phyloP scores from a whole-genome alignment of 2,888 invertebrate genomes.

The Acronicta leporina region DNA sequence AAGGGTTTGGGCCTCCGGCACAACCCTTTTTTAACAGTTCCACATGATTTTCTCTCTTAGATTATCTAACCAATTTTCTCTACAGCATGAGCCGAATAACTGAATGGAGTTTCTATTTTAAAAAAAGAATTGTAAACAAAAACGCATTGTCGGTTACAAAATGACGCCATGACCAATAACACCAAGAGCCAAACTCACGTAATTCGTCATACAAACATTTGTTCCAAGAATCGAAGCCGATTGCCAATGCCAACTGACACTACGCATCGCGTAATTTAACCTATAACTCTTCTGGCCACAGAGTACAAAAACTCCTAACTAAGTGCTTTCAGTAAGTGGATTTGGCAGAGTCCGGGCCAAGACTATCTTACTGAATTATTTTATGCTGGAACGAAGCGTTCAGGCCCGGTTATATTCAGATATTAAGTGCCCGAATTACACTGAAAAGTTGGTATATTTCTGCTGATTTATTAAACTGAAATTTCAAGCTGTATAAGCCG shows the following conservation, averaged over 20 bases:
- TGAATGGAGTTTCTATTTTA: too few relatives aligned
- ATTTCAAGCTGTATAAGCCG: not conserved
- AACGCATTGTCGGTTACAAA: too few relatives aligned
- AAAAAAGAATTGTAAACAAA: too few relatives aligned
- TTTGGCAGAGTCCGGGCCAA: constrained; percentile 66
- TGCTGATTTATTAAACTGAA: constrained; percentile 32
- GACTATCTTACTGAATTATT: constrained; percentile 60
- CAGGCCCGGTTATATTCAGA: constrained; percentile 56
- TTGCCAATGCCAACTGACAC: not conserved
- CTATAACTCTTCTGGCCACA: constrained; percentile 15
- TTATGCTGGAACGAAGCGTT: constrained; percentile 44
- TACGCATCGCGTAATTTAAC: constrained; percentile 3
- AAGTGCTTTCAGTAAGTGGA: constrained; percentile 73
- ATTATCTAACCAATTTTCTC: too few relatives aligned
- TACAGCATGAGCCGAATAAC: too few relatives aligned
- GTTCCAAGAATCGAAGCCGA: not conserved
- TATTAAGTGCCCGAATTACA: constrained; percentile 63
- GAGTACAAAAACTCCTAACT: constrained; percentile 52
- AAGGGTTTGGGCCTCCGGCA: too few relatives aligned
- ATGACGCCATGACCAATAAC: too few relatives aligned
- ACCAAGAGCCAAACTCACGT: not conserved
- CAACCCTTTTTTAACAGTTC: too few relatives aligned
- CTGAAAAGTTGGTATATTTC: constrained; percentile 39
- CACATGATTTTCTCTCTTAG: too few relatives aligned
- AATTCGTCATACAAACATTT: not conserved